These are phyloP conservation scores for Crematogaster levior DNA, from an alignment of 2,888 invertebrate genomes.

Conservation along the genomic window DNA sequence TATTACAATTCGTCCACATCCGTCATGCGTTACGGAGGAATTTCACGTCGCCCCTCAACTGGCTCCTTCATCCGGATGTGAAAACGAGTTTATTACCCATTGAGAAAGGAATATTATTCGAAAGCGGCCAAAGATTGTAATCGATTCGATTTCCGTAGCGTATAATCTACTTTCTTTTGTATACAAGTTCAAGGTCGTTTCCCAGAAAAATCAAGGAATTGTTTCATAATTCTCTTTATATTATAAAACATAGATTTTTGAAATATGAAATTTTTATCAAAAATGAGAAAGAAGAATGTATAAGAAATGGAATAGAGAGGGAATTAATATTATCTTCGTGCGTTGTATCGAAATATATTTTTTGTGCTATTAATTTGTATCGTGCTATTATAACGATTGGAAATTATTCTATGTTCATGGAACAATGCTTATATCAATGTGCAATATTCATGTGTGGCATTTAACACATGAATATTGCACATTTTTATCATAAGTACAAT, in stretches of 20 bases:
- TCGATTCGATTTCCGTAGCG: conserved; percentile 55
- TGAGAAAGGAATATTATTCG: conserved; percentile 56
- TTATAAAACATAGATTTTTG: neutral
- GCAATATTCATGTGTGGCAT: neutral
- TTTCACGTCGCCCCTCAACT: conserved; percentile 12
- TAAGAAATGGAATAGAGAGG: neutral
- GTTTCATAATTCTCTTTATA: neutral
- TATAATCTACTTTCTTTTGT: conserved; percentile 68
- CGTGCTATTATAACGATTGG: neutral
- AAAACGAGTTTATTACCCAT: conserved; percentile 39
- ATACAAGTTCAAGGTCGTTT: conserved; percentile 72
- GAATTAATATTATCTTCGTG: neutral
- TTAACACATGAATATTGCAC: too few relatives aligned
- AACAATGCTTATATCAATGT: neutral
- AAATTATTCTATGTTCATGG: neutral
- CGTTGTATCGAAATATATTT: conserved; percentile 5
- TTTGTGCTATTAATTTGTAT: neutral
- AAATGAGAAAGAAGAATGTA: neutral
- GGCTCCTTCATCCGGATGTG: conserved; percentile 38
- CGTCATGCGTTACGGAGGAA: conserved; percentile 8
- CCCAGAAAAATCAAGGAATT: neutral
- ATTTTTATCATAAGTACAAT: conserved; percentile 20
- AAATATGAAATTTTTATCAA: neutral
- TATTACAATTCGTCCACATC: conserved; percentile 9
- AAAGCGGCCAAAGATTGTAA: conserved; percentile 69